Evolutionary conservation across 2,113 vertebrate genomes (phyloP), one percentile per base, ranked within the genome.

Genomic region (Chinchilla lanigera): DNA sequence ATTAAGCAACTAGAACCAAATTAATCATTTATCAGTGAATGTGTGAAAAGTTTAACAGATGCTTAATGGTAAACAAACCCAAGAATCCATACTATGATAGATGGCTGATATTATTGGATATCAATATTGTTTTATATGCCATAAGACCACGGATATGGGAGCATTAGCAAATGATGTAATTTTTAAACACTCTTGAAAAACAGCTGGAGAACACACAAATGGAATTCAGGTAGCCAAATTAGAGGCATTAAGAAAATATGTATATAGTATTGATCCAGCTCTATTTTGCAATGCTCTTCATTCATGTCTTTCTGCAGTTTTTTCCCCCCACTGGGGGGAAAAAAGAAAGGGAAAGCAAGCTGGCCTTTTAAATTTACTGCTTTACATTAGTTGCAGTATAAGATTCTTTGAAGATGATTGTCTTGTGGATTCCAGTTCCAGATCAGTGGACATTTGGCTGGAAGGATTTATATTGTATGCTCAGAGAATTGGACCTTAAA

Each of bases 1-100:
- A 98, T 98, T 97, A 98, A 98, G 86, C 94, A 96, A 87, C 88
- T 89, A 80, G 89, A 98, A 95, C 98, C 71, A 98, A 96, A 98
- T 98, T 90, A 97, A 90, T 98, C 96, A 97, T 91, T 94, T 98
- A 86, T 94, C 84, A 94, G 58, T 97, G 90, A 97, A 38, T 77
- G 84, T 94, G 50, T 75, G 87, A 97, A 97, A 96, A 96, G 65
- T 90, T 97, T 95, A 98, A 95, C 78, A 95, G 16, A 86, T 24
- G 30, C 50, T 93, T 97, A 80, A 92, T 96, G 90, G 67, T 95
- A 98, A 98, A 93, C 17, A 93, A 96, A 96, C 80, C 75, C 50
- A 58, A 97, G 87, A 65, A 97, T 90, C 22, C 95, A n/a, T 84
- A 82, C 65, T 13, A 12, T 94, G 90, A 92, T 3, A 22, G 50